A percentile compares a stretch with the other conserved stretches of the same genome.
phyloP scores from a whole-genome alignment of 2,113 vertebrate genomes.

The Pristiophorus japonicus region DNA sequence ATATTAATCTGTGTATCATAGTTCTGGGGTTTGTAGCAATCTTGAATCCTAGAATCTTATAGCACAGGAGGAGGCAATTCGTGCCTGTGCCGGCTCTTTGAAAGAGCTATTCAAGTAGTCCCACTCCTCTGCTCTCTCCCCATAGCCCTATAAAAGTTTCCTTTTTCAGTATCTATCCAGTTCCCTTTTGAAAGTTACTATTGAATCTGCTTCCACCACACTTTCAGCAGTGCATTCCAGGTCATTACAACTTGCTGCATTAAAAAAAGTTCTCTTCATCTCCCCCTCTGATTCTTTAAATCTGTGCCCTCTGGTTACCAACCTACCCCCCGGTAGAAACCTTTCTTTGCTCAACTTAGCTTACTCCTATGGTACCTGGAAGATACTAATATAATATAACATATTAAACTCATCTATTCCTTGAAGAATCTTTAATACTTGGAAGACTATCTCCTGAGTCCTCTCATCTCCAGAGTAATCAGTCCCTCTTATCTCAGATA shows the following conservation, averaged over 20 bases:
- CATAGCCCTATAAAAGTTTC: not conserved
- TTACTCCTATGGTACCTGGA: not conserved
- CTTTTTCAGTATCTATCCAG: too few species aligned
- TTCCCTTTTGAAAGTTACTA: not conserved
- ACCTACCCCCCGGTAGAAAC: not conserved
- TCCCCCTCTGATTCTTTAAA: not conserved
- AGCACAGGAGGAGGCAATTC: not conserved
- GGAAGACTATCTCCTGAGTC: not conserved
- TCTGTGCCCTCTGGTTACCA: not conserved
- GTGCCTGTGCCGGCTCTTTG: not conserved
- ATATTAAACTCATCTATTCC: not conserved
- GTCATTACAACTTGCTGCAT: not conserved
- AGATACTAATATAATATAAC: not conserved
- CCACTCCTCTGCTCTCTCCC: not conserved
- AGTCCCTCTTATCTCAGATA: not conserved
- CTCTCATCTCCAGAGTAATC: not conserved
- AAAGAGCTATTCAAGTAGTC: not conserved
- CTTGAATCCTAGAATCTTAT: not conserved
- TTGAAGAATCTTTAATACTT: not conserved
- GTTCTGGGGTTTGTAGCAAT: not conserved
- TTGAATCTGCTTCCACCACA: not conserved
- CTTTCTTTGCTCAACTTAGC: not conserved
- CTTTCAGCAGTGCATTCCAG: not conserved
- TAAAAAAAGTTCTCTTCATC: not conserved
- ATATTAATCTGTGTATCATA: not conserved